These are phyloP conservation scores for Tyrannus savana DNA, from an alignment of 2,113 vertebrate genomes.

Conservation along the genomic window DNA sequence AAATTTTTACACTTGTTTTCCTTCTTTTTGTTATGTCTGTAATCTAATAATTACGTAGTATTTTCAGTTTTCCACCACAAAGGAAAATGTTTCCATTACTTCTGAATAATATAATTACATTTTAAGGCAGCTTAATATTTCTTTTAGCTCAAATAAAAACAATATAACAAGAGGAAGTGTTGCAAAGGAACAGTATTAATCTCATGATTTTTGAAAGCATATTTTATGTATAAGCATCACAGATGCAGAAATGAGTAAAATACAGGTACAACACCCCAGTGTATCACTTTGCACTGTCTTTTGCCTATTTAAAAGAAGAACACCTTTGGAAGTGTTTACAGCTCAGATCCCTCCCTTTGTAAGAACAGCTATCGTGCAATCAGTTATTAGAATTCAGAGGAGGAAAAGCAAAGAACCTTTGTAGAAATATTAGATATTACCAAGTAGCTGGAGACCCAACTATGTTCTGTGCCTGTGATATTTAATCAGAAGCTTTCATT, in stretches of 20 bases:
- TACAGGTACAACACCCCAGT: background rate
- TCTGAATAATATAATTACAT: background rate
- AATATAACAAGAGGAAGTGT: background rate
- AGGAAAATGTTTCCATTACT: background rate
- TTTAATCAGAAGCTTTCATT: background rate
- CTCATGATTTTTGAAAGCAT: background rate
- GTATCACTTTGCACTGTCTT: background rate
- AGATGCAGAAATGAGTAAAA: background rate
- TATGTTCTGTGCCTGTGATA: background rate
- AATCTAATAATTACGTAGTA: background rate
- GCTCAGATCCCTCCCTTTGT: background rate
- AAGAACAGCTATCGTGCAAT: background rate
- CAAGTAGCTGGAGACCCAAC: background rate
- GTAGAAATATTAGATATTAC: background rate
- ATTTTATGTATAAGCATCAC: background rate
- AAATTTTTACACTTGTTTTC: background rate
- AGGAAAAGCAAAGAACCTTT: background rate
- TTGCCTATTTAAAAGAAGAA: background rate
- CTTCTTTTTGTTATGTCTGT: background rate
- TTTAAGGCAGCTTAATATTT: background rate
- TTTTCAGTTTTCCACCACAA: background rate
- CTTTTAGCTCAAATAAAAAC: background rate
- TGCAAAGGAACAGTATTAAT: background rate
- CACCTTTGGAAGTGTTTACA: background rate
- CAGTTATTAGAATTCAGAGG: background rate